These are phyloP conservation scores for Tetrax tetrax DNA, from an alignment of 2,113 vertebrate genomes.

Conservation along the genomic window DNA sequence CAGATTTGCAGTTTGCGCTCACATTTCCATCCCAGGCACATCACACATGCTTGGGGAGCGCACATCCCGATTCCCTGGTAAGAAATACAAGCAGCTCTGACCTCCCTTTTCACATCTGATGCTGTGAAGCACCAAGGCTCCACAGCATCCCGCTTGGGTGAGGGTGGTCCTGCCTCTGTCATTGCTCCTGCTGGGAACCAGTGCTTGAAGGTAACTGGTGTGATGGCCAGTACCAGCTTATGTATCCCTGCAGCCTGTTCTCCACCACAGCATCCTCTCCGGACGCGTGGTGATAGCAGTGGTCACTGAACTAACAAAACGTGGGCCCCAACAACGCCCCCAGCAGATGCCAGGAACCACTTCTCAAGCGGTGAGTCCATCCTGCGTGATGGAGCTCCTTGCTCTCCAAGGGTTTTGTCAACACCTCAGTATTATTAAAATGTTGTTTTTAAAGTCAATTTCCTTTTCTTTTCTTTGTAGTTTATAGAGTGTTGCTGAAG, in stretches of 20 bases:
- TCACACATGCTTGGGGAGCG: fast-evolving
- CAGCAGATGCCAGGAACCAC: not conserved
- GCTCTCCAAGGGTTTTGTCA: slow-evolving; percentile 30
- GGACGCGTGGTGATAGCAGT: not conserved
- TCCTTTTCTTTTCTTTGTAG: slow-evolving; percentile 58
- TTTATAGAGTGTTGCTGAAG: slow-evolving; percentile 51
- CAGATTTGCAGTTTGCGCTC: not conserved
- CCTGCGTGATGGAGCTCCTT: not conserved
- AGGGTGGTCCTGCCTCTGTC: not conserved
- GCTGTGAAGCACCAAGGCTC: not conserved
- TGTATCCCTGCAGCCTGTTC: not conserved
- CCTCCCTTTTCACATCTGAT: not conserved
- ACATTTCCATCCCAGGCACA: not conserved
- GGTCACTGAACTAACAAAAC: not conserved
- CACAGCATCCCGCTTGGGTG: fast-evolving
- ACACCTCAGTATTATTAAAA: slow-evolving; percentile 41
- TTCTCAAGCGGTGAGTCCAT: not conserved
- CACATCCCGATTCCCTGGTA: fast-evolving
- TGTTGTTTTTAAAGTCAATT: slow-evolving; percentile 42
- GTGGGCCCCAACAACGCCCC: not conserved
- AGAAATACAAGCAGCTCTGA: not conserved
- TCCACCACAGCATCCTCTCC: not conserved
- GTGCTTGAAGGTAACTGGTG: fast-evolving
- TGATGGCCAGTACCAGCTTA: not conserved
- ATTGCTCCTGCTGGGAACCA: not conserved